Base-by-base conservation (phyloP, 64 coral and sea anemone genomes). In the Pachyseris speciosa region DNA sequence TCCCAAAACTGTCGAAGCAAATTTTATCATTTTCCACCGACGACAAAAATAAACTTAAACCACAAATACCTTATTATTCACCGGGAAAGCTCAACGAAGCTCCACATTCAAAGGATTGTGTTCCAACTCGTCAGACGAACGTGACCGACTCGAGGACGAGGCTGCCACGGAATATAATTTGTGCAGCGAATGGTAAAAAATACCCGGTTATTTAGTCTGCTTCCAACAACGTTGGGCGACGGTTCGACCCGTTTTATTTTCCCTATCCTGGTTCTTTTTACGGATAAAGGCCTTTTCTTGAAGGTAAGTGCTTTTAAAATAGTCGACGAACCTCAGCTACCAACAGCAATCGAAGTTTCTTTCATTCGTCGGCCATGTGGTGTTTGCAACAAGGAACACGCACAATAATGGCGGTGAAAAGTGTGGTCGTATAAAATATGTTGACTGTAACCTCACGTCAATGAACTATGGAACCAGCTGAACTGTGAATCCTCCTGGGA, bases 101-200 rank as follows among this genome's bases (percentile, higher is more conserved):
- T 29, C 5, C 75, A 77, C 57, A 49, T 55, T 75, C 50, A 69
- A 47, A 65, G 47, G 69, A 41, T 84, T 52, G 51, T 30, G 37
- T 64, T 77, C 89, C 58, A 89, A 84, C 68, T 84, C 67, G 50
- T 37, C 34, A 84, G 78, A 60, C 33, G 20, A 81, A 81, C 89
- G 89, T 92, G 80, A 80, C 89, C 64, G 67, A 39, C 68, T 84
- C 83, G 78, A 83, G 83, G 83, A 83, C 89, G 89, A 92, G 89
- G 89, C 89, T 90, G 51, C 45, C 69, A 75, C 53, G 31, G 37
- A 61, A 76, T 76, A 84, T 72, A 79, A 67, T 91, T 64, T 91
- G 88, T 92, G 89, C 89, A 92, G 80, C 89, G 89, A 92, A 67
- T 77, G 79, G 89, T 60, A 40, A 80, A 89, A 92, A 84, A 74